Percentiles rank a stretch among this genome's conserved stretches.
Evolutionary conservation across 2,888 invertebrate genomes (phyloP).

Genomic region (Perizoma flavofasciatum): DNA sequence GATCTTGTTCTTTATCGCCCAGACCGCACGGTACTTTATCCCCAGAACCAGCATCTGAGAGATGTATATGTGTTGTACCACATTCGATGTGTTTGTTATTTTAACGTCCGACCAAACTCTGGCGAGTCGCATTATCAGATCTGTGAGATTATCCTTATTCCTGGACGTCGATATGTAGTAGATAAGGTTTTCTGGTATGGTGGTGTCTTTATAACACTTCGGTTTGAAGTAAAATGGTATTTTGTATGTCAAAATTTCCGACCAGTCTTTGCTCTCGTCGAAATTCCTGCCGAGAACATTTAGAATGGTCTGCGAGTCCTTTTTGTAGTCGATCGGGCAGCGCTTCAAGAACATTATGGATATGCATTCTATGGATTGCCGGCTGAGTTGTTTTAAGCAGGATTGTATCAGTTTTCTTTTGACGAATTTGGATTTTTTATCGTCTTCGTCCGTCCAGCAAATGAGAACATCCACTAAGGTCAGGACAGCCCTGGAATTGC

Average conservation of each 20-base stretch:
- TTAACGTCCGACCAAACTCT: conserved; percentile 88
- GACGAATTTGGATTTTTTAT: conserved; percentile 56
- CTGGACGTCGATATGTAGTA: conserved; percentile 81
- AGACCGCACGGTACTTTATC: conserved; percentile 73
- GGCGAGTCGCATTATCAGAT: conserved; percentile 82
- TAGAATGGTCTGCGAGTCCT: conserved; percentile 66
- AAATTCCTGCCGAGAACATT: conserved; percentile 80
- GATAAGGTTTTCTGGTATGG: conserved; percentile 84
- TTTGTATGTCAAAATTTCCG: conserved; percentile 81
- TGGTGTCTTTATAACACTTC: conserved; percentile 83
- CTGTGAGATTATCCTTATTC: conserved; percentile 54
- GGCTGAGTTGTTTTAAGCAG: conserved; percentile 81
- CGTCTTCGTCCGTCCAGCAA: conserved; percentile 69
- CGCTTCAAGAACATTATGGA: conserved; percentile 82
- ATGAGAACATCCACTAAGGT: conserved; percentile 82
- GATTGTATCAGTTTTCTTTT: conserved; percentile 75
- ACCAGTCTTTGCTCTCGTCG: conserved; percentile 85
- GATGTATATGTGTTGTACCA: conserved; percentile 88
- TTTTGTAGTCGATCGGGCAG: conserved; percentile 70
- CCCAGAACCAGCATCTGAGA: conserved; percentile 86
- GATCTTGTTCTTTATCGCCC: conserved; percentile 54
- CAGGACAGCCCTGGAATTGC: conserved; percentile 71
- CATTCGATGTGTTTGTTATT: conserved; percentile 84
- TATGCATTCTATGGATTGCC: conserved; percentile 84
- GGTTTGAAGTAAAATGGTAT: conserved; percentile 71